Base-by-base conservation (phyloP, 2,797 vertebrate genomes). In the Danio jaintianensis region DNA sequence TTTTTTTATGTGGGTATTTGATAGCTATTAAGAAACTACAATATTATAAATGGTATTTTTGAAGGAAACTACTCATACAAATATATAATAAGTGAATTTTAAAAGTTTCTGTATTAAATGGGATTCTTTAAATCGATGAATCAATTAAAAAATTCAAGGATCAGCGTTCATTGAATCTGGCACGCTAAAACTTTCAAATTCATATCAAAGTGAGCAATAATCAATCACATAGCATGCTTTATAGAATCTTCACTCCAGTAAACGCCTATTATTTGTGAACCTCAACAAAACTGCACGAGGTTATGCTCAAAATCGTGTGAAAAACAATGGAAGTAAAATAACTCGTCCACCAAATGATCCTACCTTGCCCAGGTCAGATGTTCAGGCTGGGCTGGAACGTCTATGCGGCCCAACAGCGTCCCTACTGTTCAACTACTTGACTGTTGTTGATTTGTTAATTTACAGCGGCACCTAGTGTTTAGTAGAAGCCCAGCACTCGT, bases 391-490 rank as follows among this genome's bases (percentile, higher is more conserved):
- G 1, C 6, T 16, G 36, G 4, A 62, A 11, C 9, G 6, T 4
- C 1, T 36, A 11, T 22, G 38, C 7, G 8, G 47, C 16, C 16
- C 11, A 7, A 61, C 53, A 11, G 55, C 5, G 43, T n/a, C n/a
- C 6, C 55, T 50, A 0, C 48, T 13, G 10, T 16, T 58, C 18
- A 58, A 59, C 15, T 2, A 16, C 38, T 42, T 43, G 40, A 73
- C 53, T 63, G 38, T 61, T 20, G 55, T 56, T 62, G 62, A 75
- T 79, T 79, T 78, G 61, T 86, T 67, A 48, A 75, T 84, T 81
- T 79, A 83, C 71, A 86, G 78, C 82, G 85, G 52, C 85, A 79
- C 78, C 85, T 79, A 68, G 83, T 84, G 85, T 81, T 78, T 67
- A 73, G 43, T 29, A 53, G 22, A 10, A 36, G 71, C 63, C 80